Evolutionary conservation across 2,797 vertebrate species (phyloP).

Genomic region (Okamejei kenojei): DNA sequence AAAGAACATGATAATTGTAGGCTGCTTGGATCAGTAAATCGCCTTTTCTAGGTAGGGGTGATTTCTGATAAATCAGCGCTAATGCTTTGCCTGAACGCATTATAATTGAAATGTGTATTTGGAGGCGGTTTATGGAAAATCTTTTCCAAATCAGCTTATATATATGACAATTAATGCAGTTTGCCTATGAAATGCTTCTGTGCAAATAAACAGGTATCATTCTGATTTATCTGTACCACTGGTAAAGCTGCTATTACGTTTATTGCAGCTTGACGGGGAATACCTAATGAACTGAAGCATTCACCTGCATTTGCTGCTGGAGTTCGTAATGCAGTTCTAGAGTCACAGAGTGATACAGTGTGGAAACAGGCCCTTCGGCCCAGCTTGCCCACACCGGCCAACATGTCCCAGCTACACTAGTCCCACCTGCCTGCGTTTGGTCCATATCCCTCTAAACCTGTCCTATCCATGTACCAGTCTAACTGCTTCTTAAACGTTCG

Average conservation of each 20-base stretch:
- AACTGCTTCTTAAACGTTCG: no score
- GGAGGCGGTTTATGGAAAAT: not conserved
- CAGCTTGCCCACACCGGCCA: no score
- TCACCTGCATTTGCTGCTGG: not conserved
- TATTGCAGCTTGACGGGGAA: not conserved
- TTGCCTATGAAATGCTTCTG: not conserved
- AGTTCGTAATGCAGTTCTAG: not conserved
- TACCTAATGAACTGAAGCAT: not conserved
- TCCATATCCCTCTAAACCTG: no score
- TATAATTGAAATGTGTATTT: constrained; percentile 19
- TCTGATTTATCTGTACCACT: constrained; percentile 7
- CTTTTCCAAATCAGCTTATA: constrained; percentile 15
- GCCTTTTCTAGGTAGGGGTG: not conserved
- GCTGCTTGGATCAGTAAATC: not conserved
- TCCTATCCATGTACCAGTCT: no score
- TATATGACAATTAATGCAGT: not conserved
- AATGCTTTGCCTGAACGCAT: not conserved
- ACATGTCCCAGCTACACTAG: no score
- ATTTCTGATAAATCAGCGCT: not conserved
- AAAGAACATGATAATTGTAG: not conserved
- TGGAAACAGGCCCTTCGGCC: no score
- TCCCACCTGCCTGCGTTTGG: no score
- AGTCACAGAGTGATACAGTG: no score
- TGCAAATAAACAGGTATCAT: not conserved
- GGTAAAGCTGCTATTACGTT: not conserved